A percentile compares a stretch with the other conserved stretches of the same genome.
These are phyloP conservation scores for Ambastaia sidthimunki DNA, from an alignment of 2,797 vertebrate species.

Conservation along the genomic window DNA sequence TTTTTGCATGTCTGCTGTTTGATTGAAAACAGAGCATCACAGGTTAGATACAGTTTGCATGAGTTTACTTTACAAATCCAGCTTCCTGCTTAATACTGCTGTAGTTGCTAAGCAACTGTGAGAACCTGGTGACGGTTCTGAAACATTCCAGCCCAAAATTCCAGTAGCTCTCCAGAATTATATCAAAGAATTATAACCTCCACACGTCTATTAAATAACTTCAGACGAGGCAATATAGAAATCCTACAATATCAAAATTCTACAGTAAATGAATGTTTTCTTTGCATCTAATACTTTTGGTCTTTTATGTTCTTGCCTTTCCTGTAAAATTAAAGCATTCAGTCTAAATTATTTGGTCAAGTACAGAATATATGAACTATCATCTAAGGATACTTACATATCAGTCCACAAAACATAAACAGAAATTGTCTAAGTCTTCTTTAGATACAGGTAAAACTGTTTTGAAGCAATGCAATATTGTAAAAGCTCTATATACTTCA, in stretches of 20 bases:
- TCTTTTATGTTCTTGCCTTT: background rate
- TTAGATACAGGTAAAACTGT: no score
- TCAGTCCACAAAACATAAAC: no score
- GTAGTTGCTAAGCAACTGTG: constrained; percentile 82
- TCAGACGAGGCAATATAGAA: constrained; percentile 23
- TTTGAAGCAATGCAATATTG: no score
- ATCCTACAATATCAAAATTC: no score
- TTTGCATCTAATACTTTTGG: background rate
- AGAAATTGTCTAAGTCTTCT: no score
- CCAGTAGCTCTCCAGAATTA: constrained; percentile 22
- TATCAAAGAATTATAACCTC: constrained; percentile 9
- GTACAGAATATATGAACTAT: no score
- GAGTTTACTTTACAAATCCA: constrained; percentile 72
- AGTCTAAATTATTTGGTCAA: background rate
- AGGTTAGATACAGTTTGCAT: constrained; percentile 66
- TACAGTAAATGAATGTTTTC: background rate
- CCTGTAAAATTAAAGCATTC: background rate
- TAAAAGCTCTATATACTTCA: no score
- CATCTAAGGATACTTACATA: no score
- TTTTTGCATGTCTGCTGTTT: constrained; percentile 37
- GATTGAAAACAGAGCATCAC: constrained; percentile 56
- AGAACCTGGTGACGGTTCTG: constrained; percentile 73
- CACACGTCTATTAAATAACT: constrained; percentile 24
- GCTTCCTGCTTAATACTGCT: constrained; percentile 67
- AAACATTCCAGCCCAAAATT: constrained; percentile 65